A percentile compares a stretch with the other conserved stretches of the same genome.
Evolutionary conservation across 2,888 invertebrate species (phyloP).

Genomic region (Trilocha varians): DNA sequence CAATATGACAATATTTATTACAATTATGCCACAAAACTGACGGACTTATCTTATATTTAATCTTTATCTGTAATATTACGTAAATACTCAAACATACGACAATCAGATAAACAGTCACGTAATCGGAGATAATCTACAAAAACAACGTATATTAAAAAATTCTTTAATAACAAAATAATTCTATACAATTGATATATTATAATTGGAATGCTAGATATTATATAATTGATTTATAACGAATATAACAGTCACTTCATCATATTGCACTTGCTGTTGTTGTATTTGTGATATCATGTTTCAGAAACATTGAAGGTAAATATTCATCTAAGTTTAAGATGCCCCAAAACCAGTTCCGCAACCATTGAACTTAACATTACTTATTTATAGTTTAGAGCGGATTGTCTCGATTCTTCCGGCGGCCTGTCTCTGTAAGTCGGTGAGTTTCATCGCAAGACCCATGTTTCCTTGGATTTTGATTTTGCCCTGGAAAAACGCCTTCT

Average conservation of each 20-base stretch:
- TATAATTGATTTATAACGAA: not conserved
- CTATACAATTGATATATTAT: not conserved
- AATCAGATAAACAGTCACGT: too few relatives aligned
- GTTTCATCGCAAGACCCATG: conserved; percentile 96
- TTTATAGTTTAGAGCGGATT: conserved; percentile 83
- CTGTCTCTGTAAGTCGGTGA: conserved; percentile 85
- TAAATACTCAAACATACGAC: too few relatives aligned
- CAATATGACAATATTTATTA: too few relatives aligned
- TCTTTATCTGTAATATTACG: too few relatives aligned
- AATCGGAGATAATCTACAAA: conserved; percentile 8
- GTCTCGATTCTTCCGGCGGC: conserved; percentile 82
- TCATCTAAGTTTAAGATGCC: conserved; percentile 26
- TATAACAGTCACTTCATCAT: not conserved
- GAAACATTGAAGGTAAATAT: too few relatives aligned
- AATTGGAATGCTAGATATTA: not conserved
- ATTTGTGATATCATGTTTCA: too few relatives aligned
- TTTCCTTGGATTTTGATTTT: conserved; percentile 97
- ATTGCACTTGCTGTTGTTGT: too few relatives aligned
- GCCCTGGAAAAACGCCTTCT: conserved; percentile 97
- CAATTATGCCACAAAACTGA: too few relatives aligned
- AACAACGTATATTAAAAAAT: conserved; percentile 13
- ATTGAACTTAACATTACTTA: not conserved
- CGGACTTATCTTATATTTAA: too few relatives aligned
- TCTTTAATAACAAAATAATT: conserved; percentile 33
- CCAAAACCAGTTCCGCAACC: conserved; percentile 41